Evolutionary conservation across 2,797 vertebrate species (phyloP).

Genomic region (Corythornis leucogaster): DNA sequence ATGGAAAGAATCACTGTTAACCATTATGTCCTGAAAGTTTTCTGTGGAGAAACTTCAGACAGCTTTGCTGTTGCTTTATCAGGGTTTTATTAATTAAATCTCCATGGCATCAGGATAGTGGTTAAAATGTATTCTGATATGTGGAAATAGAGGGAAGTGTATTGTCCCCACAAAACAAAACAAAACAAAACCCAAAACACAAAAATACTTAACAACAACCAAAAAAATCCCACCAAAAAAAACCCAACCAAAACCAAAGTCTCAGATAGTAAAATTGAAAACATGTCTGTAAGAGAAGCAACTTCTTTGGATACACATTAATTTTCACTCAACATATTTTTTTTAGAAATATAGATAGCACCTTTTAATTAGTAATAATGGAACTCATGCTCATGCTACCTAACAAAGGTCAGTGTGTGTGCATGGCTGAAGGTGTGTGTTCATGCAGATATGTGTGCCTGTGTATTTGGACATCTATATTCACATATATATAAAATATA

Average conservation of each 20-base stretch:
- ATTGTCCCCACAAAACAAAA: background rate
- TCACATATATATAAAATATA: background rate
- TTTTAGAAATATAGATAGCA: background rate
- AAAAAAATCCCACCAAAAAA: no score
- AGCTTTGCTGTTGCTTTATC: conserved; percentile 48
- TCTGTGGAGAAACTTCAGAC: conserved; percentile 46
- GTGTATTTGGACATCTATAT: background rate
- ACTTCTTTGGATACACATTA: background rate
- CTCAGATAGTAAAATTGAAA: conserved; percentile 39
- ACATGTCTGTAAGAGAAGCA: background rate
- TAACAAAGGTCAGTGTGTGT: background rate
- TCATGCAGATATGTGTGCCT: background rate
- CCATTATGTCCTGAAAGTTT: conserved; percentile 54
- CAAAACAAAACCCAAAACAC: no score
- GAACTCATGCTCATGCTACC: background rate
- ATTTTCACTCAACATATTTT: background rate
- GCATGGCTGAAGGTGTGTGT: background rate
- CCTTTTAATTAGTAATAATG: conserved; percentile 26
- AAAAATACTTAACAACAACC: no score
- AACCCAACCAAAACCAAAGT: background rate
- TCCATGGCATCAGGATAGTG: conserved; percentile 25
- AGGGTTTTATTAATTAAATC: conserved; percentile 70
- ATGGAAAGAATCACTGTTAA: conserved; percentile 54
- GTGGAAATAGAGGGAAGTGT: conserved; percentile 13
- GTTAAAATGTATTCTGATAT: conserved; percentile 49